These are phyloP conservation scores for Bos javanicus DNA, from an alignment of 2,113 vertebrate genomes.

Conservation along the genomic window DNA sequence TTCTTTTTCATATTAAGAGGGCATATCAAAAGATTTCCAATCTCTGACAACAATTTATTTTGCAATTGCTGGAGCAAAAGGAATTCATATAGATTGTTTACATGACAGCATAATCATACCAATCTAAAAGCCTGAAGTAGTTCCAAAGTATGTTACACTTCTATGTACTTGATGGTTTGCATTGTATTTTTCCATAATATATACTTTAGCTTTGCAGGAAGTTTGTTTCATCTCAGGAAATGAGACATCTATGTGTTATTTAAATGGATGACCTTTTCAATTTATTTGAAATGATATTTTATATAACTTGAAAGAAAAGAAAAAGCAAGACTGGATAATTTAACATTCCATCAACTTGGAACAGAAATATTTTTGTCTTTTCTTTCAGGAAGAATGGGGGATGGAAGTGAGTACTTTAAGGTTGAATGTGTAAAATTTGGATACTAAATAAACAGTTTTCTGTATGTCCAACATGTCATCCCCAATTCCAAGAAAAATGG, in stretches of 20 bases:
- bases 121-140: not conserved
- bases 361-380: not conserved
- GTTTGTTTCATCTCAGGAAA: constrained; percentile 14
- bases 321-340: not conserved
- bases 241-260: constrained; percentile 12
- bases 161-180: not conserved
- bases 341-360: not conserved
- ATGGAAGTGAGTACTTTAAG: not conserved
- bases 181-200: not conserved
- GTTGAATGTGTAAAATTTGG: not conserved
- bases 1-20: constrained; percentile 53
- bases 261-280: not conserved
- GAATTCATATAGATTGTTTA: constrained; percentile 15
- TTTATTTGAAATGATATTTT: constrained; percentile 38
- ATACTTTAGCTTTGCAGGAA: not conserved
- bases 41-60: constrained; percentile 56
- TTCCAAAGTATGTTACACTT: not conserved
- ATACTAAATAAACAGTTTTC: not conserved
- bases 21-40: constrained; percentile 45
- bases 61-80: constrained; percentile 20
- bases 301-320: constrained; percentile 21
- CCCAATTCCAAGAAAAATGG: not conserved
- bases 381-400: not conserved
- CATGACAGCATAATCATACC: not conserved
- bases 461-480: not conserved